Conservation (phyloP, 2,888 invertebrate species). For the Agriopis leucophaearia region DNA sequence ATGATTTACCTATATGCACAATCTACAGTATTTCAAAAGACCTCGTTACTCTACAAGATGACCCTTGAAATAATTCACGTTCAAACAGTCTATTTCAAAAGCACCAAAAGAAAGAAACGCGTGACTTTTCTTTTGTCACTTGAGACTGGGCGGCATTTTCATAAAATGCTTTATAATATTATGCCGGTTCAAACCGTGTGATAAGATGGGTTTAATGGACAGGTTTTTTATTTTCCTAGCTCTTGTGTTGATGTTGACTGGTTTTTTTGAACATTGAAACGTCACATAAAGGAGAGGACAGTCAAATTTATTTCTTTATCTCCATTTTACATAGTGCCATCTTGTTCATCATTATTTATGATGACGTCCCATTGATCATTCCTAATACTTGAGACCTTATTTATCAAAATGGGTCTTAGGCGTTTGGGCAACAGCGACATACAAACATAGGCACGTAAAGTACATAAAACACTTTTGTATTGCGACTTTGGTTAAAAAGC, state of each 20-base stretch:
- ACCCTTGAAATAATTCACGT: conserved; percentile 26
- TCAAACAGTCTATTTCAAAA: conserved; percentile 16
- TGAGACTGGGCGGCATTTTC: conserved; percentile 9
- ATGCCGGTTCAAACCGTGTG: conserved; percentile 16
- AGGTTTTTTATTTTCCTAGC: background rate
- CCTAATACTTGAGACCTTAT: too few species aligned
- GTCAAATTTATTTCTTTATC: too few species aligned
- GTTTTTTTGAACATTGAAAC: background rate
- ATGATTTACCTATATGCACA: background rate
- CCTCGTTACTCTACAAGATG: conserved; percentile 17
- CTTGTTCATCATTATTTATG: too few species aligned
- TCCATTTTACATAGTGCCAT: too few species aligned
- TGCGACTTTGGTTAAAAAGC: too few species aligned
- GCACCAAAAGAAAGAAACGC: conserved; percentile 13
- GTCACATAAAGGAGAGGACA: too few species aligned
- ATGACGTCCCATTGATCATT: too few species aligned
- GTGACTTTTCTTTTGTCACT: conserved; percentile 20
- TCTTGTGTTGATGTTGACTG: background rate
- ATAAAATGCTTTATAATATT: conserved; percentile 23
- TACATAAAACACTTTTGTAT: too few species aligned
- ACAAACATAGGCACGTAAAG: too few species aligned
- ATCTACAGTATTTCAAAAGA: conserved; percentile 8
- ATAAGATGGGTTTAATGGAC: background rate
- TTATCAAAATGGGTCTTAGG: too few species aligned
- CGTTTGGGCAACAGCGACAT: too few species aligned